phyloP scores from a whole-genome alignment of 2,888 invertebrate species.

The Apamea crenata region DNA sequence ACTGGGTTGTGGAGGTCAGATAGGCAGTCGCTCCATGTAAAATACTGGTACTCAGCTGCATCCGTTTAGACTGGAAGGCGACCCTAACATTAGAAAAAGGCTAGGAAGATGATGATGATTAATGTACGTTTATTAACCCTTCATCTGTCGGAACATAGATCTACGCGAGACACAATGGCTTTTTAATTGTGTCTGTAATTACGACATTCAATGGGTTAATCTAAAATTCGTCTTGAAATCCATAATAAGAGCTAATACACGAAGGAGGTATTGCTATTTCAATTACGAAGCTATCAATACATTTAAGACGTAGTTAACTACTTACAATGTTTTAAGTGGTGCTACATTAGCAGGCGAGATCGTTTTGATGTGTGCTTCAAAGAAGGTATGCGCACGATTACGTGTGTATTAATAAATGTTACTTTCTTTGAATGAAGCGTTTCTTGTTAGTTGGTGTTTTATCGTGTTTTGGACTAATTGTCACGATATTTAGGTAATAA shows the following conservation, averaged over 20 bases:
- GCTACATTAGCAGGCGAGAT: slow-evolving; percentile 25
- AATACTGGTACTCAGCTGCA: too few species aligned
- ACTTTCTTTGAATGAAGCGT: slow-evolving; percentile 24
- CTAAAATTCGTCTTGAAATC: background rate
- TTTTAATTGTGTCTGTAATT: too few species aligned
- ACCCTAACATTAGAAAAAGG: too few species aligned
- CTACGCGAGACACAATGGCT: too few species aligned
- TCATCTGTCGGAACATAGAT: too few species aligned
- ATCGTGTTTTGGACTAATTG: background rate
- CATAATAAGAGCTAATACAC: background rate
- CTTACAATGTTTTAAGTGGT: slow-evolving; percentile 42
- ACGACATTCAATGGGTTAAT: too few species aligned
- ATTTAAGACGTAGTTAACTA: slow-evolving; percentile 31
- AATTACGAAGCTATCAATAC: slow-evolving; percentile 21
- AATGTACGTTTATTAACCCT: background rate
- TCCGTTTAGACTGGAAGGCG: too few species aligned
- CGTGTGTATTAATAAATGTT: slow-evolving; percentile 39
- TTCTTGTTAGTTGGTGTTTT: background rate
- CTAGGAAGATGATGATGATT: too few species aligned
- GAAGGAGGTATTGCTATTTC: slow-evolving; percentile 1
- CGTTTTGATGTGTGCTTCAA: slow-evolving; percentile 56
- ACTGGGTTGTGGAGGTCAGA: too few species aligned
- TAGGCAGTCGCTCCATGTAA: too few species aligned
- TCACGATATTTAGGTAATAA: background rate
- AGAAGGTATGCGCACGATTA: slow-evolving; percentile 36